These are phyloP conservation scores for Pseudochirops corinnae DNA, from an alignment of 2,797 vertebrate species.

Conservation along the genomic window DNA sequence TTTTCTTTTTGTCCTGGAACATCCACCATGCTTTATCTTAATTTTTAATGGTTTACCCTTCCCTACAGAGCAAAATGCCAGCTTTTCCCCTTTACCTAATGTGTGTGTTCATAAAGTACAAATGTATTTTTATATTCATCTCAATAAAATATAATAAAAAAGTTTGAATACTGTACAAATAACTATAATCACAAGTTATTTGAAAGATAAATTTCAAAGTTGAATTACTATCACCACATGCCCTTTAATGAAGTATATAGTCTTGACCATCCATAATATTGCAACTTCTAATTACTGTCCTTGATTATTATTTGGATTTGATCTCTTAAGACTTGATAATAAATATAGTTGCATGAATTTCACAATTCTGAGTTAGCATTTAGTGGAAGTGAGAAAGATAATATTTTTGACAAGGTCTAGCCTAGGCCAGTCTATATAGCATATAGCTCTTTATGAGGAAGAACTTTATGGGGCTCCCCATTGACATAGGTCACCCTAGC, in stretches of 20 bases:
- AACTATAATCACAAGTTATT: neutral
- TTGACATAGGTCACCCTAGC: neutral
- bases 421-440: neutral
- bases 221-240: neutral
- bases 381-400: neutral
- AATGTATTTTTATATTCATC: neutral
- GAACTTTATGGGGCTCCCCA: neutral
- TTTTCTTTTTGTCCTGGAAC: neutral
- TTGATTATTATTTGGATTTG: neutral
- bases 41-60: neutral
- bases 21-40: neutral
- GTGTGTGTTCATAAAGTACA: neutral
- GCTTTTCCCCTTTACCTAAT: neutral
- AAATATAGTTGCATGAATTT: neutral
- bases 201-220: neutral
- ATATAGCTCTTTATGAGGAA: neutral
- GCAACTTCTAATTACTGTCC: neutral
- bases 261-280: neutral
- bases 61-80: neutral
- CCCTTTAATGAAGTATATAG: neutral
- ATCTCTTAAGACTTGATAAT: neutral
- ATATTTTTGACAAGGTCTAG: neutral
- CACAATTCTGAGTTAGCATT: neutral
- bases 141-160: neutral
- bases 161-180: neutral